phyloP scores from a whole-genome alignment of 2,888 invertebrate genomes.

The Teleogryllus oceanicus region DNA sequence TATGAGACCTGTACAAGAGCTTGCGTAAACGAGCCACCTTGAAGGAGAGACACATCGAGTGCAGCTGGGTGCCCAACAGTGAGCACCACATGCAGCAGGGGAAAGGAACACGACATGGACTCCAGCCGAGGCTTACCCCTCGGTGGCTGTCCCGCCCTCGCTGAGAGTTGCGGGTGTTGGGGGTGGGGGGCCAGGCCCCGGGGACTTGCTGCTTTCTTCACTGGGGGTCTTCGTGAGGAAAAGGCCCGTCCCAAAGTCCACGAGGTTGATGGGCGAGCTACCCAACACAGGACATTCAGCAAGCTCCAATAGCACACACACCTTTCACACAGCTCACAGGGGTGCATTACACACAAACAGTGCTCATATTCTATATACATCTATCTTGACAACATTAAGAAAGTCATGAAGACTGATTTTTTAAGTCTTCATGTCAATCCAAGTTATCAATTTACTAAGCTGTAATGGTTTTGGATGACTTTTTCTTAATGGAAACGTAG shows the following conservation, averaged over 20 bases:
- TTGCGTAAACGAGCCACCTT: neutral
- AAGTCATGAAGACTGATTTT: no score
- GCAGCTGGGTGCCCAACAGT: neutral
- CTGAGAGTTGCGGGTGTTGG: slow-evolving; percentile 53
- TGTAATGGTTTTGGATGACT: no score
- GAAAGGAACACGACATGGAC: neutral
- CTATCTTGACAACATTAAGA: no score
- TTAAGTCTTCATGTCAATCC: no score
- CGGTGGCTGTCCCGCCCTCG: slow-evolving; percentile 27
- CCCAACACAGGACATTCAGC: slow-evolving; percentile 31
- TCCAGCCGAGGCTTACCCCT: slow-evolving; percentile 24
- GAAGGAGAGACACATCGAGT: neutral
- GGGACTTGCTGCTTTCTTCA: slow-evolving; percentile 62
- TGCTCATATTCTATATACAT: neutral
- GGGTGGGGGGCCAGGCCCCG: slow-evolving; percentile 45
- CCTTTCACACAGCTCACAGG: neutral
- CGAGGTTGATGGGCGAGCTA: slow-evolving; percentile 91
- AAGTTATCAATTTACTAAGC: no score
- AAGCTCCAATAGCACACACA: neutral
- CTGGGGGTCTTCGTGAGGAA: slow-evolving; percentile 89
- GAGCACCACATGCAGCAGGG: slow-evolving; percentile 4
- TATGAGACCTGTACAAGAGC: neutral
- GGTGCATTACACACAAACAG: neutral
- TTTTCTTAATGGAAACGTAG: no score
- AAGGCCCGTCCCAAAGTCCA: slow-evolving; percentile 92